phyloP scores from a whole-genome alignment of 2,797 vertebrate species.

The Hippocampus kuda region DNA sequence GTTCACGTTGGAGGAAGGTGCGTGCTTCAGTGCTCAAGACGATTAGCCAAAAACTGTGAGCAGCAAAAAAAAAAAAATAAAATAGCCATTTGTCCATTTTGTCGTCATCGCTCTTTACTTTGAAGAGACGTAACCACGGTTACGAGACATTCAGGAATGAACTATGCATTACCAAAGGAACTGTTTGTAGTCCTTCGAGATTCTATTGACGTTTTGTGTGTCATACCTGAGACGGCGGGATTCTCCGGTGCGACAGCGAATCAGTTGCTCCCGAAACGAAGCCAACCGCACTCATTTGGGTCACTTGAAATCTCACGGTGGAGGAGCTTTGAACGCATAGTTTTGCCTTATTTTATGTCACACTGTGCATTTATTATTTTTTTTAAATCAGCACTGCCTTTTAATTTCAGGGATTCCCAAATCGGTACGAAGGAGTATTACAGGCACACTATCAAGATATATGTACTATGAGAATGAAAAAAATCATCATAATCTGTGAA shows the following conservation, averaged over 20 bases:
- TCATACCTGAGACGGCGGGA: background rate
- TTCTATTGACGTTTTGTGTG: background rate
- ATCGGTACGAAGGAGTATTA: background rate
- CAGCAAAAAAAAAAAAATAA: conserved; percentile 15
- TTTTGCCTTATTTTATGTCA: conserved; percentile 46
- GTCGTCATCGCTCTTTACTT: conserved; percentile 45
- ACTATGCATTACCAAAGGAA: conserved; percentile 74
- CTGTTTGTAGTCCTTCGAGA: background rate
- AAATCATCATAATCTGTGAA: too few relatives aligned
- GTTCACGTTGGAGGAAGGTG: conserved; percentile 6
- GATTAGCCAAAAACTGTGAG: conserved; percentile 56
- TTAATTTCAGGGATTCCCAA: conserved; percentile 37
- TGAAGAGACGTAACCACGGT: conserved; percentile 17
- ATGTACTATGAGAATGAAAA: background rate
- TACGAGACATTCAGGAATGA: conserved; percentile 47
- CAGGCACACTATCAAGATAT: background rate
- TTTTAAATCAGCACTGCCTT: background rate
- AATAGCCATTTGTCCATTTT: conserved; percentile 53
- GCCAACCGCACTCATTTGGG: conserved; percentile 8
- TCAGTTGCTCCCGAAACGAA: background rate
- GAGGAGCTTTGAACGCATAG: conserved; percentile 9
- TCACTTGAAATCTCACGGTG: conserved; percentile 29
- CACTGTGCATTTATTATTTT: conserved; percentile 27
- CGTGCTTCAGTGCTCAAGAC: background rate
- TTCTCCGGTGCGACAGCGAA: background rate